A percentile compares a stretch with the other conserved stretches of the same genome.
phyloP scores from a whole-genome alignment of 2,797 vertebrate species.

The Philypnodon macrostomus region DNA sequence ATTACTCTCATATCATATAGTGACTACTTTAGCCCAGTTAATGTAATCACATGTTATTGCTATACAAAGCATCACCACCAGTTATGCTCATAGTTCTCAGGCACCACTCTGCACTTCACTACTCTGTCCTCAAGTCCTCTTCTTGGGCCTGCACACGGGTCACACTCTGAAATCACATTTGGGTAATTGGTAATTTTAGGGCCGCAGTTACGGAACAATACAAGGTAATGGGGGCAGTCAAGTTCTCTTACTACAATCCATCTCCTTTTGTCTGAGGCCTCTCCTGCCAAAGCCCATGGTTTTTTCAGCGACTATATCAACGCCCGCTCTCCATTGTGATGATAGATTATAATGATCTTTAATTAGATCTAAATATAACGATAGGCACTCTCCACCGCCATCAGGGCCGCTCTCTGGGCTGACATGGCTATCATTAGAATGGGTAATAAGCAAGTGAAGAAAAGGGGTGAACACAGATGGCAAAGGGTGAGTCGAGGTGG shows the following conservation, averaged over 20 bases:
- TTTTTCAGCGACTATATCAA: constrained; percentile 42
- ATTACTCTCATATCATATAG: constrained; percentile 7
- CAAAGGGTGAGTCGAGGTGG: too few relatives aligned
- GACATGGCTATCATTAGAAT: constrained; percentile 61
- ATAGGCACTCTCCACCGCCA: constrained; percentile 52
- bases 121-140: constrained; percentile 17
- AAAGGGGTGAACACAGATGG: constrained; percentile 28
- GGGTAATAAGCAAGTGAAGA: constrained; percentile 52
- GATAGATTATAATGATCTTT: constrained; percentile 75
- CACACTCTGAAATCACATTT: constrained; percentile 52
- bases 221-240: constrained; percentile 14
- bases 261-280: constrained; percentile 16
- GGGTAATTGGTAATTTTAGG: constrained; percentile 46
- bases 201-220: constrained; percentile 39
- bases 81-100: constrained; percentile 17
- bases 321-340: constrained; percentile 54
- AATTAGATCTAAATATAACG: constrained; percentile 78
- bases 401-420: constrained; percentile 54
- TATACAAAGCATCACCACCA: constrained; percentile 7
- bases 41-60: constrained; percentile 29
- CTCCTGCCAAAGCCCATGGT: constrained; percentile 18
- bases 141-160: constrained; percentile 23
- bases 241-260: constrained; percentile 21
- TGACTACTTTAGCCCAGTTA: constrained; percentile 10
- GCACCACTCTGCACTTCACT: constrained; percentile 28